Evolutionary conservation across 1,140 invertebrate genomes (phyloP), one percentile per base, ranked within the genome.

Genomic region (Teleogryllus occipitalis): DNA sequence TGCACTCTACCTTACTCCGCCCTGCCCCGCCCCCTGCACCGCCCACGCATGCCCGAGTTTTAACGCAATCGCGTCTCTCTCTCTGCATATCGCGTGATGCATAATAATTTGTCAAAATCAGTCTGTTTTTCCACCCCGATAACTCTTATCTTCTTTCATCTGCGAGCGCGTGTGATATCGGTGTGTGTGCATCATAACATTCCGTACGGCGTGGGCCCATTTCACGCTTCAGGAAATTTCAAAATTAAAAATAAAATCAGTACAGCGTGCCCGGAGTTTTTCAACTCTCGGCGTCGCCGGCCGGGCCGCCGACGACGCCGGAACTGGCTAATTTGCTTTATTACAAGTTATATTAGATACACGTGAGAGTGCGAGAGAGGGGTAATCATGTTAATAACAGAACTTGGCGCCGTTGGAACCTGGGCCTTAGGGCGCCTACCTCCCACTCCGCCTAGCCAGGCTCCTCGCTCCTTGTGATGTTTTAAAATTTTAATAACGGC

Each of bases 211-310:
- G 54, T 18, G 18, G 10, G 10, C 54, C 54, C 54, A 65, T 65
- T 65, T 65, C 54, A 65, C 54, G 54, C 54, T 65, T 65, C 10
- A 65, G 54, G 54, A 65, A 65, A 65, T 65, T 65, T 65, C 54
- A 65, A 65, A 65, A 65, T 65, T 65, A 65, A 65, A 65, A 65
- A 65, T 65, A 65, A 65, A 65, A 65, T 65, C 54, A 65, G 54
- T 65, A 65, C 54, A 18, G 10, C 18, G 54, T 65, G 10, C 54
- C 54, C 54, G 54, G 54, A 65, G 54, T 65, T 65, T 65, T 65
- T 14, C 10, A 65, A 65, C 54, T 65, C 54, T 10, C 10, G 54
- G n/a, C n/a, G n/a, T n/a, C n/a, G n/a, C n/a, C n/a, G n/a, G 54
- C 54, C 54, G 10, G 18, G 18, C 54, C 54, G 10, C 54, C 54